A percentile compares a stretch with the other conserved stretches of the same genome.
Evolutionary conservation across 2,888 invertebrate genomes (phyloP).

Genomic region (Micoletzkya japonica): DNA sequence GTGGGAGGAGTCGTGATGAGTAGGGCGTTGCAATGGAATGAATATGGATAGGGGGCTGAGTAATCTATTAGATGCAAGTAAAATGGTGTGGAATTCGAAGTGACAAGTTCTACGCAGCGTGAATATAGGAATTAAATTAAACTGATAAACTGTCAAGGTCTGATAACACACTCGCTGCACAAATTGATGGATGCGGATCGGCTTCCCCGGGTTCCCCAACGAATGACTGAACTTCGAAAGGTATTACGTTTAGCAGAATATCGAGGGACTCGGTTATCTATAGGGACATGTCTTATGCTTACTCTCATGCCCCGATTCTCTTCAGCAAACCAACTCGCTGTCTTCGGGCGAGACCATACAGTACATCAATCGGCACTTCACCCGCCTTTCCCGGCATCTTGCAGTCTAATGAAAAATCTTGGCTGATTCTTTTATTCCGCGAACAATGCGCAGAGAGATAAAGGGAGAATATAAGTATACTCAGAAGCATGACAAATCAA

Average conservation of each 20-base stretch:
- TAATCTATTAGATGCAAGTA: too few relatives aligned
- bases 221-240: constrained; percentile 22
- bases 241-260: neutral
- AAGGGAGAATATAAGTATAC: neutral
- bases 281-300: neutral
- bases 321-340: neutral
- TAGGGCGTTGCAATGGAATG: too few relatives aligned
- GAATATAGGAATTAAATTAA: too few relatives aligned
- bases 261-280: neutral
- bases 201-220: constrained; percentile 22
- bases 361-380: constrained; percentile 7
- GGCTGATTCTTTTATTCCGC: neutral
- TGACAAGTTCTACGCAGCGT: too few relatives aligned
- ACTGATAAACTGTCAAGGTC: too few relatives aligned
- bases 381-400: constrained; percentile 11
- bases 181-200: constrained; percentile 3
- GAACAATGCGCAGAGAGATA: neutral
- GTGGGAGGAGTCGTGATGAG: too few relatives aligned
- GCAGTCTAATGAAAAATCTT: neutral
- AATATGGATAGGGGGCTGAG: too few relatives aligned
- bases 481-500: too few relatives aligned
- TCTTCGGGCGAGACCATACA: constrained; percentile 14
- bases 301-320: neutral
- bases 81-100: too few relatives aligned
- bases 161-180: constrained; percentile 11